phyloP scores from a whole-genome alignment of 2,113 vertebrate species.

The Rhinoderma darwinii region DNA sequence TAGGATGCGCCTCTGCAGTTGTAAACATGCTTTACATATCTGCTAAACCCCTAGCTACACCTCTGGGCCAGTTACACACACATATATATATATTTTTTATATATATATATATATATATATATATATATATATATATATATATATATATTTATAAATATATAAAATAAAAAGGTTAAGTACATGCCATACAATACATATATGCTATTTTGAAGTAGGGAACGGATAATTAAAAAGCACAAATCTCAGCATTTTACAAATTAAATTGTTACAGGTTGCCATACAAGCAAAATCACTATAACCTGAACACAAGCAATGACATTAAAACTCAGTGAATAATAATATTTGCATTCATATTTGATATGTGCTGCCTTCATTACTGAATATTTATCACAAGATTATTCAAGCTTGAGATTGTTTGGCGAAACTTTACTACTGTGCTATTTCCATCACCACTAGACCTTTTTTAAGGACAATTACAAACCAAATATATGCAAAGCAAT shows the following conservation, averaged over 20 bases:
- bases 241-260: neutral
- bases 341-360: neutral
- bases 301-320: neutral
- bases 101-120: too few species aligned
- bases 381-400: neutral
- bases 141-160: too few species aligned
- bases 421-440: neutral
- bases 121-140: too few species aligned
- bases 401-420: neutral
- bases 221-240: neutral
- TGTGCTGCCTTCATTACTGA: neutral
- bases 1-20: too few species aligned
- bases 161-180: neutral
- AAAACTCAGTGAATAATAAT: neutral
- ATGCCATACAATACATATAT: neutral
- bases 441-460: neutral
- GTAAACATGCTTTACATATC: too few species aligned
- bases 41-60: too few species aligned
- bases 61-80: too few species aligned
- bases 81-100: too few species aligned
- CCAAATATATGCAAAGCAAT: slow-evolving; percentile 40
- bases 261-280: neutral
- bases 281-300: neutral
- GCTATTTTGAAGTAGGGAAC: neutral
- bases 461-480: slow-evolving; percentile 18